phyloP scores from a whole-genome alignment of 2,888 invertebrate species.

The Abrostola tripartita region DNA sequence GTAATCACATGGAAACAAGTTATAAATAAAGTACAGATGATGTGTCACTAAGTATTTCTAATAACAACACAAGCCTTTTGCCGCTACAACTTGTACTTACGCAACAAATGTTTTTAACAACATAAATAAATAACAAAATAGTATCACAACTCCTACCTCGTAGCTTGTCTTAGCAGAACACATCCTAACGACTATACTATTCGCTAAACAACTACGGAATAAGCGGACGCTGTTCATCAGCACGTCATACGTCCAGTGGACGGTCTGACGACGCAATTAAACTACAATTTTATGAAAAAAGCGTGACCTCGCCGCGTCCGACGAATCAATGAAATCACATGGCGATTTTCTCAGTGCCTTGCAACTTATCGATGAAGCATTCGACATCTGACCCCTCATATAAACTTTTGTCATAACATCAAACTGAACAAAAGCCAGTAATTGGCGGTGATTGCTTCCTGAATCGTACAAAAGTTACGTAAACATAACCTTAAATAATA shows the following conservation, averaged over 20 bases:
- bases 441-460: conserved; percentile 36
- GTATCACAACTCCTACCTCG: conserved; percentile 78
- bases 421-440: conserved; percentile 58
- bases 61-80: not conserved
- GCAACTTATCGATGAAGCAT: conserved; percentile 66
- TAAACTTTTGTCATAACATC: conserved; percentile 61
- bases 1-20: too few relatives aligned
- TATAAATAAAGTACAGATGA: not conserved
- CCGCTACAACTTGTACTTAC: not conserved
- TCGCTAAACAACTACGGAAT: conserved; percentile 67
- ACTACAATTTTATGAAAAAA: conserved; percentile 58
- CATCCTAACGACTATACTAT: conserved; percentile 72
- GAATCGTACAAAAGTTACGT: conserved; percentile 42
- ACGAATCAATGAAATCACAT: conserved; percentile 51
- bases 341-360: conserved; percentile 43
- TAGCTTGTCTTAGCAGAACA: conserved; percentile 71
- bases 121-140: conserved; percentile 13
- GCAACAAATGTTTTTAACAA: conserved; percentile 6
- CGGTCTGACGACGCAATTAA: conserved; percentile 52
- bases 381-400: conserved; percentile 77
- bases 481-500: conserved; percentile 65
- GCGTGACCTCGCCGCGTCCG: conserved; percentile 51
- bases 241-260: conserved; percentile 53
- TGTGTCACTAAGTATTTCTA: conserved; percentile 28
- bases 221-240: conserved; percentile 70